Base-by-base conservation (phyloP, 1,140 invertebrate species). In the Aphidius ervi region DNA sequence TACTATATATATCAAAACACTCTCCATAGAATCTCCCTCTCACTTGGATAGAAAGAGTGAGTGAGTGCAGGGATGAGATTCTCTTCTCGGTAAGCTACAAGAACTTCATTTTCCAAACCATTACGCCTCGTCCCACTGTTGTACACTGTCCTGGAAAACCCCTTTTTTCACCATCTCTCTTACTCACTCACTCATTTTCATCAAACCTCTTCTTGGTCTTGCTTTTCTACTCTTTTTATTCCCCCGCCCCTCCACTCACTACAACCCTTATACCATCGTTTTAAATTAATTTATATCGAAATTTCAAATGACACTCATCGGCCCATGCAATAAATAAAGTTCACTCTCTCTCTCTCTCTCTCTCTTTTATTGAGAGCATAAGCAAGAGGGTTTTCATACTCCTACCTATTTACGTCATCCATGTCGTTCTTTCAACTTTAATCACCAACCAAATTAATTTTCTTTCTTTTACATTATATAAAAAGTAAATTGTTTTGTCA, bases 231-330 rank as follows among this genome's bases (percentile, higher is more conserved):
- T 16, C 16, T 16, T 16, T 16, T 16, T 16, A 16, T 16, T 1
- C 67, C 63, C 65, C 67, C 49, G 3, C 49, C 31, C 49, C 23
- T n/a, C 20, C 46, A 5, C 10, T 10, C 46, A 47, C 6, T 7
- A 10, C 49, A 16, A 16, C 16, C 16, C 16, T 16, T 16, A 31
- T 31, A 31, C 49, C 37, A 52, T 39, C 49, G n/a, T 31, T n/a
- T 70, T 74, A 75, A 76, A 77, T 77, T 76, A 76, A 77, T 77
- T 76, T 76, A 75, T 73, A 75, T 76, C 72, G 70, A 76, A 76
- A 77, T 76, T 77, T 77, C 74, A 73, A 76, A 76, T 72, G 74
- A 76, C 74, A 72, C 71, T 74, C 71, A 71, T 76, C 72, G 69
- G 58, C 57, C 67, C 61, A 66, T 66, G 65, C 69, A 66, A 70